A percentile compares a stretch with the other conserved stretches of the same genome.
These are phyloP conservation scores for Phyllotreta striolata DNA, from an alignment of 2,888 invertebrate genomes.

Conservation along the genomic window DNA sequence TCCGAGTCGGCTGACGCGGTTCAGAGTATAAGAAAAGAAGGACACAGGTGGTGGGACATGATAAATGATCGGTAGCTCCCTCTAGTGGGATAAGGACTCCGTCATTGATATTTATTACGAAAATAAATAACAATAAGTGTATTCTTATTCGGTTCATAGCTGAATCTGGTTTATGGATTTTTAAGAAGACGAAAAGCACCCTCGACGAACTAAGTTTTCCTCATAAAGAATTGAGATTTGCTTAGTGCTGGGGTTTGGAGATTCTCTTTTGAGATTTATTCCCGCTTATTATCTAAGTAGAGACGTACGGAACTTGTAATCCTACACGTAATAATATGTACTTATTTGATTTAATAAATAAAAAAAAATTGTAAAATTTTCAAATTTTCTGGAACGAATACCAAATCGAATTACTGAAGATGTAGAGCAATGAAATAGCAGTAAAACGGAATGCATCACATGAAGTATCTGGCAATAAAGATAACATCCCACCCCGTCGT, in stretches of 20 bases:
- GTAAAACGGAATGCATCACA: slow-evolving; percentile 3
- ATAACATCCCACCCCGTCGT: slow-evolving; percentile 3
- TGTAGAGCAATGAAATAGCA: neutral
- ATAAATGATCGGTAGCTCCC: slow-evolving; percentile 48
- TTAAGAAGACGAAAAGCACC: slow-evolving; percentile 40
- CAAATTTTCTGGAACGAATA: too few species aligned
- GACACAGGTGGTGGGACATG: slow-evolving; percentile 53
- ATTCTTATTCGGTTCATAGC: slow-evolving; percentile 57
- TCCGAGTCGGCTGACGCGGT: slow-evolving; percentile 30
- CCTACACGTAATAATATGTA: too few species aligned
- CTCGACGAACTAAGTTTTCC: slow-evolving; percentile 30
- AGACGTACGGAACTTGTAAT: too few species aligned
- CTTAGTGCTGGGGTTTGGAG: slow-evolving; percentile 14
- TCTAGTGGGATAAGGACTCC: slow-evolving; percentile 48
- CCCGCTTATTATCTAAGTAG: neutral
- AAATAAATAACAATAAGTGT: slow-evolving; percentile 60
- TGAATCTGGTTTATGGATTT: slow-evolving; percentile 50
- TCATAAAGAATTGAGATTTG: slow-evolving; percentile 33
- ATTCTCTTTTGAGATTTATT: slow-evolving; percentile 19
- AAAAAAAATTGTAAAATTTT: too few species aligned
- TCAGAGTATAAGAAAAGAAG: slow-evolving; percentile 30
- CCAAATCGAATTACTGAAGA: too few species aligned
- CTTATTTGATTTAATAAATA: too few species aligned
- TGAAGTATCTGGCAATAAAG: slow-evolving; percentile 11
- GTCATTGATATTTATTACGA: slow-evolving; percentile 60